Evolutionary conservation across 1,140 invertebrate genomes (phyloP), one percentile per base, ranked within the genome.

Genomic region (Ips nitidus): DNA sequence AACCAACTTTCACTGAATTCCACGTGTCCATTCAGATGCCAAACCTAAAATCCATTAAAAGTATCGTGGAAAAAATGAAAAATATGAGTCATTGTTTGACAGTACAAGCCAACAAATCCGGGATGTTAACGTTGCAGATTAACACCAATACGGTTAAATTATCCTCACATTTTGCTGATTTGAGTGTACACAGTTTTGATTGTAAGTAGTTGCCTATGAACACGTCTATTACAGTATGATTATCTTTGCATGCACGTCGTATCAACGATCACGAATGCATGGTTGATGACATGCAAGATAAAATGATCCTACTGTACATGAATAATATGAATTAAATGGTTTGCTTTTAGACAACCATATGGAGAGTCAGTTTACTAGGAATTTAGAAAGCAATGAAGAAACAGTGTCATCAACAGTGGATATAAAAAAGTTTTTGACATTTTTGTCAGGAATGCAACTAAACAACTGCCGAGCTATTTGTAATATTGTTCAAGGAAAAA

Each of bases 1-100:
- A 94, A 76, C 94, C 94, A 7, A 81, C 82, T 61, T 84, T 91
- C 72, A 89, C 89, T 4, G 80, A 87, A 55, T 93, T 90, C 80
- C 87, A 94, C 85, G 90, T 94, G 61, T 89, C 90, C 42, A 86
- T 94, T 70, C 86, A 90, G 66, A 82, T 94, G 81, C 92, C 93
- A 6, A 81, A 87, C 42, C 79, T 94, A 37, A 93, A 91, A 75
- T 81, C 90, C 43, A 75, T 95, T 5, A 86, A 89, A 66, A 90
- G 86, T 74, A 87, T 93, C 2, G 87, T 94, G 8, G 94, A 95
- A 53, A 85, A 89, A 73, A 89, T 95, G 86, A 92, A 90, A 77
- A 90, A 88, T 60, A 86, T 94, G 78, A 88, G 87, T 45, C 83
- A 88, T 1, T 84, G 84, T 69, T 56, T 95, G 38, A 83, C 85